A percentile compares a stretch with the other conserved stretches of the same genome.
Evolutionary conservation across 2,113 vertebrate species (phyloP).

Genomic region (Sylvia atricapilla): DNA sequence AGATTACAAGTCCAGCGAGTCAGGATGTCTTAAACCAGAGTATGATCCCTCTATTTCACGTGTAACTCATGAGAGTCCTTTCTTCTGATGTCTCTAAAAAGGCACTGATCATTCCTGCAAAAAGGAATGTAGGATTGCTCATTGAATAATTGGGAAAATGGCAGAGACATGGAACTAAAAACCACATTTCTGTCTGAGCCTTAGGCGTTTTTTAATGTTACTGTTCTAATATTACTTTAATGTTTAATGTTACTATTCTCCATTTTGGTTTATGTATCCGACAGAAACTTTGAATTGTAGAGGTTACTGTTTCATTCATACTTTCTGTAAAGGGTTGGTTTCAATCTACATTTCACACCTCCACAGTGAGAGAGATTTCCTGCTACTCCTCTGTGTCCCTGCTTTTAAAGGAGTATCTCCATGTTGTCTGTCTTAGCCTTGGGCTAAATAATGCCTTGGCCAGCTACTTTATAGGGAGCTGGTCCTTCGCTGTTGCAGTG

Average conservation of each 20-base stretch:
- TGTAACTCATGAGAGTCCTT: not conserved
- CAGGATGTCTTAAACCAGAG: constrained; percentile 19
- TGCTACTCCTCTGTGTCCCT: not conserved
- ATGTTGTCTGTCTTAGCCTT: not conserved
- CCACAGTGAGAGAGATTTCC: not conserved
- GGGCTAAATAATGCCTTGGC: not conserved
- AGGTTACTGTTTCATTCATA: not conserved
- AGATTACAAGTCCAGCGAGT: constrained; percentile 36
- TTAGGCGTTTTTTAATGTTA: not conserved
- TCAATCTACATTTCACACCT: not conserved
- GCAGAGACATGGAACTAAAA: not conserved
- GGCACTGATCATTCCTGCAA: not conserved
- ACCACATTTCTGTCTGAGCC: not conserved
- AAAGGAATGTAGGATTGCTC: not conserved
- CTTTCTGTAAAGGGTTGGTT: not conserved
- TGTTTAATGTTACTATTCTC: not conserved
- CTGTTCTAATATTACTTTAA: not conserved
- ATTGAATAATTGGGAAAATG: not conserved
- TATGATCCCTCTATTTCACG: constrained; percentile 14
- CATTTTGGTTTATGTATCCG: accelerated
- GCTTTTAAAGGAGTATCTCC: not conserved
- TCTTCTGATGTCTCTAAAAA: not conserved
- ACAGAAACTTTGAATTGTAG: not conserved
- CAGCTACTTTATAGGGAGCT: not conserved
- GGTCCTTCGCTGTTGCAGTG: not conserved